phyloP scores from a whole-genome alignment of 2,113 vertebrate genomes.

The Galeopterus variegatus region DNA sequence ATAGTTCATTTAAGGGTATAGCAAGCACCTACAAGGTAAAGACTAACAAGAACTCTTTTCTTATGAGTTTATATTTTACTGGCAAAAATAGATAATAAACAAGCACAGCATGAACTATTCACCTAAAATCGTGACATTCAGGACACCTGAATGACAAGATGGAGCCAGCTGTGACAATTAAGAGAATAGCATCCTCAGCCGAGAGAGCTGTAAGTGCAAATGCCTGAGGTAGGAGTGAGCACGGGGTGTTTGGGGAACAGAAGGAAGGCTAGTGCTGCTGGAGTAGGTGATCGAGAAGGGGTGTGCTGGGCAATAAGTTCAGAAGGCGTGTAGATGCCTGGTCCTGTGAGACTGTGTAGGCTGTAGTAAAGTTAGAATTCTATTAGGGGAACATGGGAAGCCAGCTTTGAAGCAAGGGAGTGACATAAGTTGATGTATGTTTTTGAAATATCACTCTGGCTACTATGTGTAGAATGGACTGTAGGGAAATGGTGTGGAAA shows the following conservation, averaged over 20 bases:
- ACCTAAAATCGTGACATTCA: background rate
- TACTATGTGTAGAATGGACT: background rate
- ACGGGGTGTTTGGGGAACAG: background rate
- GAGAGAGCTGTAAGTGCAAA: background rate
- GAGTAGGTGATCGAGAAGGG: background rate
- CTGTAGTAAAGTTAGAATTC: background rate
- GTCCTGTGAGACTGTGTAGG: background rate
- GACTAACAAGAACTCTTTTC: background rate
- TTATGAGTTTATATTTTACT: background rate
- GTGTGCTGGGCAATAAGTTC: background rate
- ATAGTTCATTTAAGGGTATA: background rate
- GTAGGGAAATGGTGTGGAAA: background rate
- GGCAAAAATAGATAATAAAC: background rate
- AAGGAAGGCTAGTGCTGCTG: background rate
- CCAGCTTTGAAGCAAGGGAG: background rate
- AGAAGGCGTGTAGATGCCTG: background rate
- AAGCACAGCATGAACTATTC: background rate
- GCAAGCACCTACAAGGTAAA: background rate
- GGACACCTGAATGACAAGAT: background rate
- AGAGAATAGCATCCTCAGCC: background rate
- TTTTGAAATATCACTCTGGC: background rate
- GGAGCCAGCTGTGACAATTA: background rate
- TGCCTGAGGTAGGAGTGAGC: too few species aligned
- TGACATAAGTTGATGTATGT: background rate
- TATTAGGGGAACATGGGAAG: background rate